Conservation (phyloP, 2,888 invertebrate species). For the Erpobdella octoculata region DNA sequence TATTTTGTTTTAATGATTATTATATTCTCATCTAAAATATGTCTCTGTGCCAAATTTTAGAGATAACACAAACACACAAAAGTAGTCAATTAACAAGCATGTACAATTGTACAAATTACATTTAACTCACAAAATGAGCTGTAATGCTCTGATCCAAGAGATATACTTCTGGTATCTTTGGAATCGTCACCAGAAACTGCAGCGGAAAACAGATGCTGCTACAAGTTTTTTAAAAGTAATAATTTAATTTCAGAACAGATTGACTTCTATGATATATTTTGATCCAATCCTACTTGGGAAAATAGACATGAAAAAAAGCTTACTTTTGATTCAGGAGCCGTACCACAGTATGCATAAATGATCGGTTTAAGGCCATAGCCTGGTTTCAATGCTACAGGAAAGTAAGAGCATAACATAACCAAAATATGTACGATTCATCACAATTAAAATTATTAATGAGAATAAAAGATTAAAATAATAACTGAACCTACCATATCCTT, state of each 20-base stretch:
- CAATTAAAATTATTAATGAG: neutral
- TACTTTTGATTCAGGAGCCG: neutral
- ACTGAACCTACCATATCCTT: constrained; percentile 2
- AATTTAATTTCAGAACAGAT: neutral
- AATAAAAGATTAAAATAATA: neutral
- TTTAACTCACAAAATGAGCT: neutral
- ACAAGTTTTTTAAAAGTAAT: neutral
- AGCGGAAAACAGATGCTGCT: neutral
- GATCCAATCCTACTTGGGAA: too few relatives aligned
- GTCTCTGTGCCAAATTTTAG: too few relatives aligned
- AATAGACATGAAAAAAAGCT: too few relatives aligned
- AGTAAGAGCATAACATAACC: neutral
- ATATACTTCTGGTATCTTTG: neutral
- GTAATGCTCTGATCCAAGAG: neutral
- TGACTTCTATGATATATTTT: too few relatives aligned
- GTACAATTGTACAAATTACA: too few relatives aligned
- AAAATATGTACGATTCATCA: neutral
- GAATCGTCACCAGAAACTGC: neutral
- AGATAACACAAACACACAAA: too few relatives aligned
- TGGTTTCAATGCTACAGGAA: neutral
- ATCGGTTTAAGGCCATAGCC: constrained; percentile 6
- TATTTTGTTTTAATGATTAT: too few relatives aligned
- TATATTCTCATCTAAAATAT: too few relatives aligned
- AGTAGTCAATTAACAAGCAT: too few relatives aligned
- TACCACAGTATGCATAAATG: constrained; percentile 11